Evolutionary conservation across 2,113 vertebrate species (phyloP), one percentile per base, ranked within the genome.

Genomic region (Siniperca knerii): DNA sequence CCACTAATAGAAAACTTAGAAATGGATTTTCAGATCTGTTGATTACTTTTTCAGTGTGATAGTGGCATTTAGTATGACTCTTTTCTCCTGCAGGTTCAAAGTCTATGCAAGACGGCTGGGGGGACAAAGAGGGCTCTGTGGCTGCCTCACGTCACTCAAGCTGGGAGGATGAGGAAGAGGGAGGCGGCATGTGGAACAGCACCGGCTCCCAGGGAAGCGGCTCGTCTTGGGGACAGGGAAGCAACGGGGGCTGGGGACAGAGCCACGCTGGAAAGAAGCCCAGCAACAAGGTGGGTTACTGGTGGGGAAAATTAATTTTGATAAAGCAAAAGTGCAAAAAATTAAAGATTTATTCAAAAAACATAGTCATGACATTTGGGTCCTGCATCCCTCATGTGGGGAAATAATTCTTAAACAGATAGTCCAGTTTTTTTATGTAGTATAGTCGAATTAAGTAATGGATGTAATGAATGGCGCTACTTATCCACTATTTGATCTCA

Each of bases 51-150:
- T 29, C 55, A 35, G 42, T 46, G 0, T 29, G 21, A 57, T 44
- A 13, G 40, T 77, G 15, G 9, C 16, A 58, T 42, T 68, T 6
- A 58, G 42, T 33, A 21, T 35, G 57, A 60, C n/a, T 8, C 4
- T 57, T 48, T 77, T 52, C 18, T 48, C 11, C 54, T 86, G 8
- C 95, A 99, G 98, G 97, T 96, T 96, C 97, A 94, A 99, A 99
- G 98, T 97, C 98, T 98, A 98, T 99, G 97, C 98, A 99, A 98
- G 98, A 99, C 82, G 97, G 97, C 93, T 99, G 98, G 98, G 97
- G 97, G 76, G 98, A 99, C 89, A 97, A 95, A 94, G 98, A 99
- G 65, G 94, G 95, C 86, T 96, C 97, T 55, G 97, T 99, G 89
- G 94, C 97, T 75, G 98, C 97, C 83, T 96, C 98, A 0, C 97